Base-by-base conservation (phyloP, 37 sponge, comb jelly and placozoan species). In the Ephydatia muelleri region DNA sequence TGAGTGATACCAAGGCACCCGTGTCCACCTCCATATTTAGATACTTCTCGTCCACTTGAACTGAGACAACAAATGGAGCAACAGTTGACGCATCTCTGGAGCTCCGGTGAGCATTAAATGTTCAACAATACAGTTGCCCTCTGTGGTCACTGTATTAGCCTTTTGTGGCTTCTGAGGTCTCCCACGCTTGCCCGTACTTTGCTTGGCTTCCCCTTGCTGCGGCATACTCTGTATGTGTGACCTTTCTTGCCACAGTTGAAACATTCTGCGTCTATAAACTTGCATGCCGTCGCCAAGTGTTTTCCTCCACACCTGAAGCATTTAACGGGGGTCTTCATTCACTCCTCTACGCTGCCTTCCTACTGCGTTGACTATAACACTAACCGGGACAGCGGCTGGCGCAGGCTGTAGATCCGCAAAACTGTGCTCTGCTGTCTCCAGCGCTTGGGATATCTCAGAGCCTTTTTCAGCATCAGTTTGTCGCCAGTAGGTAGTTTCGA, bases 391-490 rank as follows among this genome's bases (percentile, higher is more conserved):
- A 43, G 43, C 6, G 43, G 43, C 3, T 43, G 6, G 43, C 6
- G 43, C 43, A 43, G 43, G 43, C 43, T 43, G 43, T 43, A 43
- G 43, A 43, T 43, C 43, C 6, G 43, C 3, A 43, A 6, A 43
- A 43, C 43, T 6, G 43, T 6, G 6, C 43, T 43, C 43, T 43
- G 43, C 43, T 43, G 43, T 43, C 43, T 43, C 43, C 43, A 43
- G 3, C 43, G 43, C 43, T 43, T 43, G 43, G 43, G 6, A 3
- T 43, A 43, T 9, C 43, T 43, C 43, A 65, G 49, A 27, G 79
- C 79, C 19, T 13, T 49, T 2, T 79, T 66, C 30, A 34, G 64
- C 64, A 66, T 79, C 1, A 79, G 79, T 32, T 79, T 34, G 19
- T n/a, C n/a, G n/a, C n/a, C n/a, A n/a, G n/a, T n/a, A n/a, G n/a